Base-by-base conservation (phyloP, 2,888 invertebrate species). In the Drosophila lutescens region DNA sequence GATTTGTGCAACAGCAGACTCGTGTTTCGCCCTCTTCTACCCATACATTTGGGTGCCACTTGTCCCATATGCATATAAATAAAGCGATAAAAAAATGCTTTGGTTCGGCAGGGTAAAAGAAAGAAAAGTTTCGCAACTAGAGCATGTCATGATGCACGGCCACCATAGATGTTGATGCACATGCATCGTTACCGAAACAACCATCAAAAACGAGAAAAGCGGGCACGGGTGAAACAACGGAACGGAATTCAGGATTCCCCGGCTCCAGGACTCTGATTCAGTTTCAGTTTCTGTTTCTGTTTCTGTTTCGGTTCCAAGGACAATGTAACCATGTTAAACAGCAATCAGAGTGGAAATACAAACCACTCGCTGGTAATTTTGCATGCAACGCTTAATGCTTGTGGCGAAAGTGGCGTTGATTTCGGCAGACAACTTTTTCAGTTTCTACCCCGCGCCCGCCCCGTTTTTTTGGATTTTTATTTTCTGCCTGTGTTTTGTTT, bases 381-480 rank as follows among this genome's bases (percentile, higher is more conserved):
- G 89, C 90, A 89, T 89, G 90, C 88, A 89, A 80, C 83, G 85
- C 85, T 89, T 88, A 88, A 89, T 89, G 84, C 79, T 82, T 84
- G 81, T 83, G 86, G 83, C 85, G 78, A 83, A 81, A 86, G 85
- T 86, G 82, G 78, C 83, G 85, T 84, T 84, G 86, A 83, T 86
- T 86, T 86, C 65, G 86, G 81, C 71, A 86, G 82, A 83, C 86
- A 86, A 82, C 76, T 65, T 69, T 76, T 81, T 65, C 58, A 41
- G 13, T 13, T 23, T 34, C 43, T 53, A 47, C 17, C 58, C 30
- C 26, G 38, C 59, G 12, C n/a, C 7, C 26, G 38, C 17, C 13
- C 9, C 13, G 4, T 43, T 40, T 41, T 60, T 60, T 51, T 3
- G 17, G 23, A n/a, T 51, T 51, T 38, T 49, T 56, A 51, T 41